Evolutionary conservation across 2,113 vertebrate genomes (phyloP).

Genomic region (Campylomormyrus numenius): DNA sequence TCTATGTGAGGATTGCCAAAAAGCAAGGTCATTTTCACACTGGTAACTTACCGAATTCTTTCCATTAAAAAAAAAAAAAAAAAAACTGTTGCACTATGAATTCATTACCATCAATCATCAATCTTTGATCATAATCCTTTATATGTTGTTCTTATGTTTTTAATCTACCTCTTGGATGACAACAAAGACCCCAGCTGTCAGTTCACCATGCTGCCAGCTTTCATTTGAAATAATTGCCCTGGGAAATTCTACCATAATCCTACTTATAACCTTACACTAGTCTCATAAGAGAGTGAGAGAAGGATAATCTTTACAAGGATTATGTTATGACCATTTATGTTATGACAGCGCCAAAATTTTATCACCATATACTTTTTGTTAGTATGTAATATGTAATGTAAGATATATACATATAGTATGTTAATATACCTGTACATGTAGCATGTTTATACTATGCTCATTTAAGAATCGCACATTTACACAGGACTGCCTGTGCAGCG

Average conservation of each 20-base stretch:
- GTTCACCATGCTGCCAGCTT: conserved; percentile 56
- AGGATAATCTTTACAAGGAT: neutral
- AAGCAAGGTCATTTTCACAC: neutral
- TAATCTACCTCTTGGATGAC: conserved; percentile 55
- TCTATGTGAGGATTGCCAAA: neutral
- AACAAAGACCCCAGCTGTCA: conserved; percentile 60
- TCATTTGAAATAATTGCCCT: conserved; percentile 61
- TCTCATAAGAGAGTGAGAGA: neutral
- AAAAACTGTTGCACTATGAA: conserved; percentile 10
- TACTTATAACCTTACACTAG: conserved; percentile 49
- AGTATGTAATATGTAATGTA: neutral
- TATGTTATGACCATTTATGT: neutral
- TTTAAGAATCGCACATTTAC: neutral
- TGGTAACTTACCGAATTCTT: neutral
- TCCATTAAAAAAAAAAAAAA: neutral
- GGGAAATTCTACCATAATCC: conserved; percentile 58
- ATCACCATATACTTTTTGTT: neutral
- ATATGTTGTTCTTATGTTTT: conserved; percentile 41
- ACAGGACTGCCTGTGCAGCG: neutral
- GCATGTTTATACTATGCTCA: neutral
- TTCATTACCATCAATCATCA: conserved; percentile 58
- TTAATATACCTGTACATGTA: neutral
- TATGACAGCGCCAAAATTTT: neutral
- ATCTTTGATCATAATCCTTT: conserved; percentile 55
- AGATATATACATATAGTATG: neutral